These are phyloP conservation scores for Otocyon megalotis DNA, from an alignment of 2,113 vertebrate species.

Conservation along the genomic window DNA sequence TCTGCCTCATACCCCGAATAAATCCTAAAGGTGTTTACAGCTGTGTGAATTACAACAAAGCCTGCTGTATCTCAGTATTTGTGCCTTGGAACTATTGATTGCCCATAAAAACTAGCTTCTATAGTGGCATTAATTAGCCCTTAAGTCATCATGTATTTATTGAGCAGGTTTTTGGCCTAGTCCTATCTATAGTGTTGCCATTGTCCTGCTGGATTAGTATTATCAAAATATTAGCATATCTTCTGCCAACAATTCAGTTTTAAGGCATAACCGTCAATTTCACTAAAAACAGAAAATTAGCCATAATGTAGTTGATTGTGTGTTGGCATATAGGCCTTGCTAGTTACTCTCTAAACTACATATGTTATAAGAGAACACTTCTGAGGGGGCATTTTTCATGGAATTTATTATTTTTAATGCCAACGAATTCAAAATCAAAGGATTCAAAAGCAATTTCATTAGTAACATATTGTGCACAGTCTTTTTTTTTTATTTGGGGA, in stretches of 20 bases:
- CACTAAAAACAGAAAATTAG: constrained; percentile 17
- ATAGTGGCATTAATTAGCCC: not conserved
- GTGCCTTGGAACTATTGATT: not conserved
- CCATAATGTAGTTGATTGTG: not conserved
- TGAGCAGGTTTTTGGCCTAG: not conserved
- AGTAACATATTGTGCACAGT: not conserved
- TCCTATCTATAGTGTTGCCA: not conserved
- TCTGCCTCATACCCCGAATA: not conserved
- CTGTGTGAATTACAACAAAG: not conserved
- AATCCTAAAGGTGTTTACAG: not conserved
- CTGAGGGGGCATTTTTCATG: not conserved
- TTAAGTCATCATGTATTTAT: not conserved
- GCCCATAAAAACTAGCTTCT: not conserved
- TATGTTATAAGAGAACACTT: not conserved
- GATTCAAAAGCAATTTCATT: not conserved
- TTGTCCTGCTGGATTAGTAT: not conserved
- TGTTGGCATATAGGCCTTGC: not conserved
- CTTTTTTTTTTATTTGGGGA: not conserved
- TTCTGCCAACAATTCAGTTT: not conserved
- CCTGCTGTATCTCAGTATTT: not conserved
- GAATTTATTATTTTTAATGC: not conserved
- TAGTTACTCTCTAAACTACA: not conserved
- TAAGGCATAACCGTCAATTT: not conserved
- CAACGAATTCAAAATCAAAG: constrained; percentile 1
- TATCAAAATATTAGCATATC: not conserved